Evolutionary conservation across 2,113 vertebrate species (phyloP), one percentile per base, ranked within the genome.

Genomic region (Rhineura floridana): DNA sequence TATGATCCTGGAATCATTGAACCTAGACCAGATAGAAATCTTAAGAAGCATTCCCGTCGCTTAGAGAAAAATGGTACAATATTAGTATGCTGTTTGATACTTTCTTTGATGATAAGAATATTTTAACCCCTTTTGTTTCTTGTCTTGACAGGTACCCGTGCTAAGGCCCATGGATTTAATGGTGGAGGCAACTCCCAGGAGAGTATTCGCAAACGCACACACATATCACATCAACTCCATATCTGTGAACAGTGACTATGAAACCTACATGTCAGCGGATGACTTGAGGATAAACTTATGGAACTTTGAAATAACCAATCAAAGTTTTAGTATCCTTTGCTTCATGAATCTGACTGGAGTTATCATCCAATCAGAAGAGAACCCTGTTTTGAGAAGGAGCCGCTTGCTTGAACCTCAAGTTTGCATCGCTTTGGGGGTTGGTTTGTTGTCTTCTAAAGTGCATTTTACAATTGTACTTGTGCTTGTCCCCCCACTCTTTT

Each of bases 211-310:
- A 96, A 99, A 99, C 0, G 98, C 98, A 0, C 98, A 99, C 91
- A 99, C 98, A 7, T 99, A 99, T 96, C 98, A 99, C 96, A 99
- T 99, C 97, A 99, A 99, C 97, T 99, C 98, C 96, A 99, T 99
- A 96, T 99, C 98, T 0, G 98, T 99, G 96, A 99, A 99, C 97
- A 99, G 98, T 0, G 98, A 99, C 97, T 98, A 98, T 7, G 98
- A 99, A 96, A 99, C 98, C 46, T 99, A 97, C 97, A 99, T 99
- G 98, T 99, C 98, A 2, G 98, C 98, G 0, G 98, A 99, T 1
- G 98, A 99, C 96, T 97, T 99, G 93, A 96, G 98, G 95, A 98
- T 99, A 95, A 99, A 99, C 96, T 97, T 99, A 83, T 99, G 98
- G 98, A 98, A 99, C 96, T 97, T 99, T 92, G 98, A 99, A 95